A percentile compares a stretch with the other conserved stretches of the same genome.
Evolutionary conservation across 2,888 invertebrate genomes (phyloP).

Genomic region (Tachystola acroxantha): DNA sequence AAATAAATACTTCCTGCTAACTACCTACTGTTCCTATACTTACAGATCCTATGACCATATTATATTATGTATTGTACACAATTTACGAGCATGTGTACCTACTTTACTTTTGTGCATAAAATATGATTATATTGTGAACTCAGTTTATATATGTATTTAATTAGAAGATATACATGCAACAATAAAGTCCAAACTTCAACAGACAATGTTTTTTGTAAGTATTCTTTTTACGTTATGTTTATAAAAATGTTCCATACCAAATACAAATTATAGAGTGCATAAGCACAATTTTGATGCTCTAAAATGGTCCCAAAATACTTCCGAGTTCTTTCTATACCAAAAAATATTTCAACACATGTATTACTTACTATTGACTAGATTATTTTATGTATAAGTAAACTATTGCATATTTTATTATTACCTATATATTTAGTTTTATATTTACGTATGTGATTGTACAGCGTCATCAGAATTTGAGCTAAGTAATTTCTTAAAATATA

Average conservation of each 20-base stretch:
- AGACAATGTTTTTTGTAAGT: no score
- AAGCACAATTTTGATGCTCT: slow-evolving; percentile 10
- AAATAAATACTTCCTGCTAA: no score
- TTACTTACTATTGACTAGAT: slow-evolving; percentile 29
- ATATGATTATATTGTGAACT: no score
- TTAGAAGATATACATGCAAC: background rate
- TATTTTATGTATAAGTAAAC: slow-evolving; percentile 15
- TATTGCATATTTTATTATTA: no score
- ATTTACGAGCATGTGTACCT: no score
- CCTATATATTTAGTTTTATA: slow-evolving; percentile 2
- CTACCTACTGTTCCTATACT: no score
- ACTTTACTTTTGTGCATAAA: no score
- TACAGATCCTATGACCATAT: no score
- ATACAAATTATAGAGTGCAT: background rate
- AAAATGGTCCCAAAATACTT: slow-evolving; percentile 17
- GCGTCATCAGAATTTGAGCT: slow-evolving; percentile 4
- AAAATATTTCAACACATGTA: slow-evolving; percentile 9
- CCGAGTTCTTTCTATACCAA: slow-evolving; percentile 4
- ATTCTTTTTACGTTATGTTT: background rate
- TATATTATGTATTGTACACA: no score
- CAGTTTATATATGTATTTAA: no score
- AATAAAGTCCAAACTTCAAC: background rate
- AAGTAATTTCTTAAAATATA: background rate
- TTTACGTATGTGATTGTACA: slow-evolving; percentile 11
- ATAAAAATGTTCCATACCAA: background rate